Evolutionary conservation across 2,888 invertebrate genomes (phyloP).

Genomic region (Cataglyphis rosenhaueri): DNA sequence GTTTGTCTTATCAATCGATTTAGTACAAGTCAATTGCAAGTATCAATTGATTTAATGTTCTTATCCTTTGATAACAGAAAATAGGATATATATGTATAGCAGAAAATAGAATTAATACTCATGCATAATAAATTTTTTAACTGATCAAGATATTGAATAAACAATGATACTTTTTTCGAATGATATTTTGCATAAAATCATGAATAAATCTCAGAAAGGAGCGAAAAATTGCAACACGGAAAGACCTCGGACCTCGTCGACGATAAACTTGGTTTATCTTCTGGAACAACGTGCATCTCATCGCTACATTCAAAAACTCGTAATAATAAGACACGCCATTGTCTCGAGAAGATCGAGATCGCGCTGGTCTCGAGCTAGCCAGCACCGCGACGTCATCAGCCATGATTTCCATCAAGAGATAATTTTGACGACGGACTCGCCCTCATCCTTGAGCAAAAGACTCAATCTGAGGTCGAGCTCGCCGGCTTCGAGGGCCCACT

Average conservation of each 20-base stretch:
- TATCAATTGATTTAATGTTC: neutral
- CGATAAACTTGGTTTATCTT: slow-evolving; percentile 10
- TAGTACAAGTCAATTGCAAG: neutral
- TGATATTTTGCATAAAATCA: neutral
- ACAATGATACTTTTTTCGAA: neutral
- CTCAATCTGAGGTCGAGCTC: slow-evolving; percentile 84
- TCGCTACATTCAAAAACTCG: slow-evolving; percentile 11
- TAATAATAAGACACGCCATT: slow-evolving; percentile 20
- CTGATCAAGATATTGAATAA: neutral
- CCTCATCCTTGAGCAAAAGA: slow-evolving; percentile 82
- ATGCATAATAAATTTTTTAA: neutral
- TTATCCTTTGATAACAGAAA: neutral
- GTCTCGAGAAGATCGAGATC: neutral
- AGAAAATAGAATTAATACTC: neutral
- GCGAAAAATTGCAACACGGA: neutral
- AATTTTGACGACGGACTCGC: slow-evolving; percentile 82
- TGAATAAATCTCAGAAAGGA: neutral
- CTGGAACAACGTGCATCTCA: slow-evolving; percentile 23
- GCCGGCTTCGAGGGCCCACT: slow-evolving; percentile 84
- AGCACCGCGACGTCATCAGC: slow-evolving; percentile 19
- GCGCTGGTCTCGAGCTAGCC: slow-evolving; percentile 2
- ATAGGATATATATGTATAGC: neutral
- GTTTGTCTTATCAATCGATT: slow-evolving; percentile 12
- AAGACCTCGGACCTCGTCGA: neutral
- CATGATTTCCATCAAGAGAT: slow-evolving; percentile 80